Base-by-base conservation (phyloP, 2,888 invertebrate species). In the Spilarctia lutea region DNA sequence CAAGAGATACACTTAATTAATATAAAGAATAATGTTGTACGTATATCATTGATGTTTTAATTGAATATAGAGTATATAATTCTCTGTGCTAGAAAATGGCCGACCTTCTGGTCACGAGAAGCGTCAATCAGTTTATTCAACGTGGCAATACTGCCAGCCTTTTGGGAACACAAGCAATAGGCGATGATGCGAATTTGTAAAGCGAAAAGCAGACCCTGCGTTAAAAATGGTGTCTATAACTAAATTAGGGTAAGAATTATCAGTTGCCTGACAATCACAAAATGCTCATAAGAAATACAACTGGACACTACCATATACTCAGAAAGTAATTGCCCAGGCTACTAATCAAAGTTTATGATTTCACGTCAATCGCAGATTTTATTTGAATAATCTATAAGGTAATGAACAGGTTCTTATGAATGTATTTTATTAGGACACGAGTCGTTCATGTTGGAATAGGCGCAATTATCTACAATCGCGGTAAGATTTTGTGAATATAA, bases 371-470 rank as follows among this genome's bases (percentile, higher is more conserved):
- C 74, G 71, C 76, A 68, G 72, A 84, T 79, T 78, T 84, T 79
- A 84, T 84, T 84, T 77, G 80, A 83, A 80, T 81, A 84, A 79
- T 84, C 71, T 78, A 76, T 74, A 83, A 72, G 84, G 80, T 80
- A 77, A n/a, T n/a, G n/a, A n/a, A 74, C 76, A 71, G 77, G 74
- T 77, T 75, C 79, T 79, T 72, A 78, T 78, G 76, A 72, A 79
- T 77, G 71, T 80, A 78, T 78, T 84, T 84, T 84, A 84, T 83
- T 84, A 81, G 84, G 81, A 83, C 83, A 80, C 81, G 77, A 77
- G 80, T 75, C 72, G 79, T 75, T 78, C 83, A 84, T 84, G 82
- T 79, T 81, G 73, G 80, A 71, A 77, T 83, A 81, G 79, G 77
- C 77, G 79, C 80, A 79, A 84, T 83, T 81, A 84, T 83, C 77